Percentiles rank a stretch among this genome's conserved stretches.
phyloP scores from a whole-genome alignment of 2,113 vertebrate species.

The Camelus dromedarius region DNA sequence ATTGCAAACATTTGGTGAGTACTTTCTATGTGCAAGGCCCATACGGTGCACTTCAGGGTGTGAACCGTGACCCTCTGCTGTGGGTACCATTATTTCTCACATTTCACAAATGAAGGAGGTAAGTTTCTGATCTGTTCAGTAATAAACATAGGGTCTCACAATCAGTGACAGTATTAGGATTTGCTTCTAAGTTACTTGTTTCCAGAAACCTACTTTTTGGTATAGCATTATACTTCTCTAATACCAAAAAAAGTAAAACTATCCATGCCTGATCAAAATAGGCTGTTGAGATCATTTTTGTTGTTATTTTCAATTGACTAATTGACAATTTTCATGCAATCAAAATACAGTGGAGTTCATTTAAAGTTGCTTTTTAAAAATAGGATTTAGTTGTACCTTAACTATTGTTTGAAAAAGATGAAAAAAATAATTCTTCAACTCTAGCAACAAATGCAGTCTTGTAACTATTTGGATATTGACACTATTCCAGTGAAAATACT shows the following conservation, averaged over 20 bases:
- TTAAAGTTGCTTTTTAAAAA: background rate
- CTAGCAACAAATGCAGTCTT: background rate
- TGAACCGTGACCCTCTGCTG: background rate
- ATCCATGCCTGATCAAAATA: background rate
- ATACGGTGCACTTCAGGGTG: background rate
- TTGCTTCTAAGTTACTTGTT: background rate
- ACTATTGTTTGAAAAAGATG: slow-evolving; percentile 16
- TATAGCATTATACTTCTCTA: background rate
- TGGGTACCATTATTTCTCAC: background rate
- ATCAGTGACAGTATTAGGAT: background rate
- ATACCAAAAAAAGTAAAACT: background rate
- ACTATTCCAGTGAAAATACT: background rate
- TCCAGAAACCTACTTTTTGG: background rate
- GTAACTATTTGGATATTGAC: background rate
- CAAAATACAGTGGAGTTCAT: background rate
- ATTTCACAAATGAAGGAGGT: background rate
- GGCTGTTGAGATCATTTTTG: background rate
- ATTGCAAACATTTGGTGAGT: background rate
- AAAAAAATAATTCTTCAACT: slow-evolving; percentile 2
- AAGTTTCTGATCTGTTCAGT: background rate
- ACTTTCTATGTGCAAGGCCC: background rate
- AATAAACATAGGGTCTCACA: background rate
- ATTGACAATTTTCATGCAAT: background rate
- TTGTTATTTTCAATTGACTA: background rate
- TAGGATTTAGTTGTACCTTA: slow-evolving; percentile 16